phyloP scores from a whole-genome alignment of 37 sponge, comb jelly and placozoan species.

The Spongilla lacustris region DNA sequence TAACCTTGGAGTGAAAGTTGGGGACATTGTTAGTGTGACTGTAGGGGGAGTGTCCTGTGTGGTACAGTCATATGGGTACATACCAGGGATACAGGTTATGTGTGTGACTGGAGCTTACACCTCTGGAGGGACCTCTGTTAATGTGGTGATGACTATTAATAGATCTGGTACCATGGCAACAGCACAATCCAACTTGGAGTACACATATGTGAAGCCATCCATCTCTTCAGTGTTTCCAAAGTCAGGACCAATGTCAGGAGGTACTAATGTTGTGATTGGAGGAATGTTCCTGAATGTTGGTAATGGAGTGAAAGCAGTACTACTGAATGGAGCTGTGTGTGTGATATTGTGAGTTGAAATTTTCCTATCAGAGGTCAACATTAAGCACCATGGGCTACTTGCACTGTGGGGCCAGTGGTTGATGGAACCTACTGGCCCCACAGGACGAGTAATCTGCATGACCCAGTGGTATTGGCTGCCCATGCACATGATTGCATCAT shows the following conservation, averaged over 20 bases:
- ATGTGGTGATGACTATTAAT: neutral
- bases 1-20: conserved; percentile 60
- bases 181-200: neutral
- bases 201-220: conserved; percentile 22
- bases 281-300: conserved; percentile 74
- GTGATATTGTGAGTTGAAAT: conserved; percentile 10
- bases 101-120: conserved; percentile 25
- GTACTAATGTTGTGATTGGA: conserved; percentile 52
- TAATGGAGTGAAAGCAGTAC: conserved; percentile 31
- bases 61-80: conserved; percentile 15
- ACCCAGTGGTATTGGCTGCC: too few species aligned
- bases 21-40: conserved; percentile 24
- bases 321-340: conserved; percentile 23
- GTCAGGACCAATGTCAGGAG: conserved; percentile 81
- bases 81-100: conserved; percentile 19
- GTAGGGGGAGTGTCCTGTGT: conserved; percentile 32
- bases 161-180: neutral
- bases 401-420: too few species aligned
- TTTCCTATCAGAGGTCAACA: too few species aligned
- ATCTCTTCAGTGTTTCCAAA: conserved; percentile 53
- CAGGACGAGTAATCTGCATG: too few species aligned
- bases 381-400: too few species aligned
- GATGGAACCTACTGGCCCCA: too few species aligned
- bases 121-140: neutral
- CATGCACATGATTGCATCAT: too few species aligned